Base-by-base conservation (phyloP, 2,113 vertebrate genomes). In the Rana temporaria region DNA sequence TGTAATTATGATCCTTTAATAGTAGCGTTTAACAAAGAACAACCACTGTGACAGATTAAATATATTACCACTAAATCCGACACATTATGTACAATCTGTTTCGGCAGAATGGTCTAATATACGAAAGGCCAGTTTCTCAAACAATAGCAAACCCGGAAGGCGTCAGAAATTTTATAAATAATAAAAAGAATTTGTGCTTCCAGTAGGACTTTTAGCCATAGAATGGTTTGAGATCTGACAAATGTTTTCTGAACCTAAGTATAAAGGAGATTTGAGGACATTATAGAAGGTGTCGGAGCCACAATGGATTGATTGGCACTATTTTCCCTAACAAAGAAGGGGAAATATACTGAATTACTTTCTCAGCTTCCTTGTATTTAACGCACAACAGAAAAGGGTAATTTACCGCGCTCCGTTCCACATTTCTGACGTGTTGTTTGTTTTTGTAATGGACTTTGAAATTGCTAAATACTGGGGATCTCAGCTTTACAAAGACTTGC, bases 401-500 rank as follows among this genome's bases (percentile, higher is more conserved):
- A 19, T 79, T 68, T 56, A 68, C 53, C 68, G 77, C 57, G 26
- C 30, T 38, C 19, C 24, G 57, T 18, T 76, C 15, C 55, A 62
- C 56, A 34, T 57, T 73, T 57, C 22, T 26, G 53, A 73, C 16
- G 56, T 62, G 56, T 38, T 73, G 56, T 75, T 26, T 72, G 22
- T 56, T 56, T 72, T 56, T n/a, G 4, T 26, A 32, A 24, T 34
- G 24, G 4, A 19, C 63, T 67, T 78, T 20, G 2, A 67, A 78
- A 79, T 67, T 22, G 30, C 52, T 22, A 79, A 68, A 68, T 17
- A 34, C n/a, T 32, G 4, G 9, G 12, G 30, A 0, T 20, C 42
- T 30, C 30, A 18, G 17, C 30, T 75, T 34, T 22, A 52, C 55
- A 71, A 32, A 38, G 16, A 32, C n/a, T 64, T 48, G 32, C 56